Conservation (phyloP, 2,888 invertebrate species). For the Agrilus biguttatus region DNA sequence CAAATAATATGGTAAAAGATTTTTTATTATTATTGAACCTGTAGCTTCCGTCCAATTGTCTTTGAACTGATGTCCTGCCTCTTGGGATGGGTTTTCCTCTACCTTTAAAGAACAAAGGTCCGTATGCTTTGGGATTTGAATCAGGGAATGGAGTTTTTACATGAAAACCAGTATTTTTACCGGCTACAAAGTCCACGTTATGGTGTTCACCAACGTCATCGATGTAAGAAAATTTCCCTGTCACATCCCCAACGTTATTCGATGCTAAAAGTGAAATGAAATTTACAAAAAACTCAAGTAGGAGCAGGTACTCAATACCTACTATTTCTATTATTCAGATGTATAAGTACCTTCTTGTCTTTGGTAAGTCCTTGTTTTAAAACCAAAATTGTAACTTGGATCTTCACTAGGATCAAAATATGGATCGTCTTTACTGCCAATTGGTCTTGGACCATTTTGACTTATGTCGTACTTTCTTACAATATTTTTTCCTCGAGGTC, state of each 20-base stretch:
- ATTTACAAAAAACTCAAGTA: no score
- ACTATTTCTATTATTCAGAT: neutral
- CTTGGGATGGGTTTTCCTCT: conserved; percentile 48
- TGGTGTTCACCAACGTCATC: conserved; percentile 65
- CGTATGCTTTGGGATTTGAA: conserved; percentile 47
- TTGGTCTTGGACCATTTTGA: conserved; percentile 42
- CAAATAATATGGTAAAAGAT: neutral
- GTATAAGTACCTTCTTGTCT: conserved; percentile 39
- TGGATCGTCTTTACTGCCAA: conserved; percentile 53
- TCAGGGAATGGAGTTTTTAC: conserved; percentile 56
- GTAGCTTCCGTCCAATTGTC: conserved; percentile 59
- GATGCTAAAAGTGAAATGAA: conserved; percentile 14
- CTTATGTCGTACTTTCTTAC: conserved; percentile 57
- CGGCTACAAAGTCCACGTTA: conserved; percentile 62
- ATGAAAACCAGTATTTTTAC: conserved; percentile 61
- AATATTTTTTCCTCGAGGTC: conserved; percentile 62
- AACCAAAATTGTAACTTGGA: conserved; percentile 57
- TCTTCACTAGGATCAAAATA: conserved; percentile 64
- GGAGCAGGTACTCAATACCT: no score
- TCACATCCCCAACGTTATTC: conserved; percentile 25
- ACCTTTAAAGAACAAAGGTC: conserved; percentile 47
- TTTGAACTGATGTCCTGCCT: conserved; percentile 56
- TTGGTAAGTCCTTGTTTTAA: conserved; percentile 51
- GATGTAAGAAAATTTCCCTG: conserved; percentile 54
- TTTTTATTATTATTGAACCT: conserved; percentile 4